A percentile compares a stretch with the other conserved stretches of the same genome.
phyloP scores from a whole-genome alignment of 2,888 invertebrate genomes.

The Latheticus oryzae region DNA sequence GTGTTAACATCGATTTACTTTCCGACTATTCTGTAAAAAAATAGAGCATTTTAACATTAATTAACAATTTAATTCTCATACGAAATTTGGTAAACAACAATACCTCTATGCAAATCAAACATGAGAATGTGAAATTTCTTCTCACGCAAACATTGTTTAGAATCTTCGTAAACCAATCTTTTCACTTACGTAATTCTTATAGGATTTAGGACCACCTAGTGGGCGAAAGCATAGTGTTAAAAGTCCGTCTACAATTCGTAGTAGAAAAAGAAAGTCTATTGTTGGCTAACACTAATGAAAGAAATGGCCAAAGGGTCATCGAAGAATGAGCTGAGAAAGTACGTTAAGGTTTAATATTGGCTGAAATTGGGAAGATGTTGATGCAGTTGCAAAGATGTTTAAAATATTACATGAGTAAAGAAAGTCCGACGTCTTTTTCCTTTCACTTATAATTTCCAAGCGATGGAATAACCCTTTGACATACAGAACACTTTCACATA shows the following conservation, averaged over 20 bases:
- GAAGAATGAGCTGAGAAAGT: slow-evolving; percentile 10
- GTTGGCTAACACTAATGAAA: not conserved
- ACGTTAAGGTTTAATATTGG: not conserved
- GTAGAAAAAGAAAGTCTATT: slow-evolving; percentile 31
- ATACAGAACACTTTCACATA: slow-evolving; percentile 34
- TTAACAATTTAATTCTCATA: no score
- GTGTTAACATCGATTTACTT: no score
- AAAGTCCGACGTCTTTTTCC: slow-evolving; percentile 35
- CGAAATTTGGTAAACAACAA: no score
- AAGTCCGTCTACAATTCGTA: not conserved
- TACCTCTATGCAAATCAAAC: no score
- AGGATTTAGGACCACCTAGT: slow-evolving; percentile 11
- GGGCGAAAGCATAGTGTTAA: not conserved
- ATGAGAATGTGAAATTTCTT: slow-evolving; percentile 24
- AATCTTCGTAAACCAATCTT: slow-evolving; percentile 1
- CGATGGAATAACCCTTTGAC: slow-evolving; percentile 39
- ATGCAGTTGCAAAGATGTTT: slow-evolving; percentile 12
- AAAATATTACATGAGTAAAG: slow-evolving; percentile 33
- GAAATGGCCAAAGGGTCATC: slow-evolving; percentile 21
- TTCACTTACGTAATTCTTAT: slow-evolving; percentile 13
- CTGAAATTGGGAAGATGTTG: slow-evolving; percentile 24
- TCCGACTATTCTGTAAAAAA: no score
- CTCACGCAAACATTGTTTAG: slow-evolving; percentile 20
- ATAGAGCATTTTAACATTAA: no score
- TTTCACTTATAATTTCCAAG: slow-evolving; percentile 37